These are phyloP conservation scores for Cephonodes hylas DNA, from an alignment of 2,888 invertebrate genomes.

Conservation along the genomic window DNA sequence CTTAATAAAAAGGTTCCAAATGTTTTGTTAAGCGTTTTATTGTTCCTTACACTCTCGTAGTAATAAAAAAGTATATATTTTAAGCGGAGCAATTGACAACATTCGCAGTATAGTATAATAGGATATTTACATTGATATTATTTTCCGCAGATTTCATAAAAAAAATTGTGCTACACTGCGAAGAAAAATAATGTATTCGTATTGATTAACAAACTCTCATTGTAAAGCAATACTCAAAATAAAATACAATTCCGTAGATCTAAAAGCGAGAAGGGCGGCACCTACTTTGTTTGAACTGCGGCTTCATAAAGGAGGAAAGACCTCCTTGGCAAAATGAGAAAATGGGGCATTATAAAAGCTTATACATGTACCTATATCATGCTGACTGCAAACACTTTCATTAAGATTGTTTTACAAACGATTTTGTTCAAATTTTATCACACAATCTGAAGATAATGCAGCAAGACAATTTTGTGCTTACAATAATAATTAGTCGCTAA, in stretches of 20 bases:
- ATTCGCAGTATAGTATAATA: no score
- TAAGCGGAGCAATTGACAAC: no score
- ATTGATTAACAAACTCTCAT: not conserved
- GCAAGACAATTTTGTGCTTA: no score
- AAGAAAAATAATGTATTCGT: not conserved
- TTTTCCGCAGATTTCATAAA: no score
- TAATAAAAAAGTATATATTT: no score
- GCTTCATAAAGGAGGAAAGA: not conserved
- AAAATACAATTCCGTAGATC: not conserved
- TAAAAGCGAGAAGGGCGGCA: not conserved
- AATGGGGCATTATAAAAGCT: not conserved
- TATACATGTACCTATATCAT: not conserved
- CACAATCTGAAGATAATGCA: no score
- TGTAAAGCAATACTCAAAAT: not conserved
- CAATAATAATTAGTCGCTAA: no score
- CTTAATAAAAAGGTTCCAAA: no score
- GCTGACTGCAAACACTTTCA: not conserved
- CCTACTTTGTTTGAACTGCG: not conserved
- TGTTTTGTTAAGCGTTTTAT: no score
- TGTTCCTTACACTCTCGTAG: no score
- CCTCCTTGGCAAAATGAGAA: constrained; percentile 3
- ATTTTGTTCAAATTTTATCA: no score
- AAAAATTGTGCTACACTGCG: not conserved
- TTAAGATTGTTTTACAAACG: not conserved
- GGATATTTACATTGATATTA: no score